These are phyloP conservation scores for Sycobia sp. DNA, from an alignment of 1,140 invertebrate genomes.

Conservation along the genomic window DNA sequence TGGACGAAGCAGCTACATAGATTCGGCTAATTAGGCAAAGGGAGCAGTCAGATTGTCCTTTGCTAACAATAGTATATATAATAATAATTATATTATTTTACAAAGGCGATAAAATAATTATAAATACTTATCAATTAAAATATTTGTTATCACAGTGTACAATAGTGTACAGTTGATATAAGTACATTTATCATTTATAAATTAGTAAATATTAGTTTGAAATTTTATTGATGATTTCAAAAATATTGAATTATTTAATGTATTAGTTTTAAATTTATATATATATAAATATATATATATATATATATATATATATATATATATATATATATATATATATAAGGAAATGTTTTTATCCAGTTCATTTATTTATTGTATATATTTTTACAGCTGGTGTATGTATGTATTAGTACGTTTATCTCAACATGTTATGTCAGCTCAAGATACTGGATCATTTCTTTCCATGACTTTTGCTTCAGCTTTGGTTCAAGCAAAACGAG, in stretches of 20 bases:
- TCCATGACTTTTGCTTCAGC: conserved; percentile 88
- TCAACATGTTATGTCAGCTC: conserved; percentile 87
- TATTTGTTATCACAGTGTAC: no score
- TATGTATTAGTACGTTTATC: conserved; percentile 88
- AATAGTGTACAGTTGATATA: no score
- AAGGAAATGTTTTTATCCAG: not conserved
- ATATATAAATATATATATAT: not conserved
- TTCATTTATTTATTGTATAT: conserved; percentile 45
- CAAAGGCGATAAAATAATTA: no score
- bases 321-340: no score
- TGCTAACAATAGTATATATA: no score
- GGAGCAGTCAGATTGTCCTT: no score
- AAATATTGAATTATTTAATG: not conserved
- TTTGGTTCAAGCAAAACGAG: conserved; percentile 91
- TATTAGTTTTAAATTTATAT: not conserved
- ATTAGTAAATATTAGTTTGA: not conserved
- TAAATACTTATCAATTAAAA: no score
- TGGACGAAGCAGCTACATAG: no score
- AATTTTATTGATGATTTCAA: not conserved
- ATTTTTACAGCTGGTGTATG: conserved; percentile 81
- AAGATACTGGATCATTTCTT: conserved; percentile 90
- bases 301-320: not conserved
- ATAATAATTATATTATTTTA: no score
- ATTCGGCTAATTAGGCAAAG: no score
- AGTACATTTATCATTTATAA: conserved; percentile 3